These are phyloP conservation scores for Platichthys flesus DNA, from an alignment of 2,113 vertebrate species.

Conservation along the genomic window DNA sequence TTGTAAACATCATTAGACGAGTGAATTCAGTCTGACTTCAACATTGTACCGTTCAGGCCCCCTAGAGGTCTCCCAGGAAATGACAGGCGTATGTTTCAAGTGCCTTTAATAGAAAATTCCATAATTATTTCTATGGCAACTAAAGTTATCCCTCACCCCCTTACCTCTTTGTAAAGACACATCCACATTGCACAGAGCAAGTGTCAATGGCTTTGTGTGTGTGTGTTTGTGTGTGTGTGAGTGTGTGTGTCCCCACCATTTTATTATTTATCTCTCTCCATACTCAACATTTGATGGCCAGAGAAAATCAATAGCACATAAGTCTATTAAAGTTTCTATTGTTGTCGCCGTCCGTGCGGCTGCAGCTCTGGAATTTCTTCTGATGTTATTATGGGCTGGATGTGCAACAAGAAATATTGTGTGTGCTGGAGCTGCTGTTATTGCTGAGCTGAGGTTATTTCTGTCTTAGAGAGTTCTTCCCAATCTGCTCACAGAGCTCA, in stretches of 20 bases:
- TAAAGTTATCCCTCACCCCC: conserved; percentile 18
- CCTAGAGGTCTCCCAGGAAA: not conserved
- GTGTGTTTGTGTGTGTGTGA: not conserved
- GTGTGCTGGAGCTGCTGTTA: conserved; percentile 36
- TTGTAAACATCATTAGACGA: not conserved
- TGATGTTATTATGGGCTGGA: conserved; percentile 30
- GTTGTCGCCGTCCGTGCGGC: conserved; percentile 2
- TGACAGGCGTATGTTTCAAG: conserved; percentile 3
- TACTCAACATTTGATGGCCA: conserved; percentile 41
- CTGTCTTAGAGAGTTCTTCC: conserved; percentile 29
- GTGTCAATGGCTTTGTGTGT: not conserved
- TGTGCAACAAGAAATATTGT: conserved; percentile 12
- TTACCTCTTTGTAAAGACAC: not conserved
- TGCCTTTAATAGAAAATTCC: conserved; percentile 9
- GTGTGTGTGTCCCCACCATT: not conserved
- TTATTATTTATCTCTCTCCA: conserved; percentile 28
- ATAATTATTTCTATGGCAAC: conserved; percentile 63
- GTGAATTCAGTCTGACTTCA: not conserved
- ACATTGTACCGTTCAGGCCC: not conserved
- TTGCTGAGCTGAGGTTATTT: conserved; percentile 44
- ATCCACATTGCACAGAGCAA: not conserved
- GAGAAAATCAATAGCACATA: conserved; percentile 44
- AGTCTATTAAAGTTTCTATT: conserved; percentile 37
- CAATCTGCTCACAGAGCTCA: conserved; percentile 35
- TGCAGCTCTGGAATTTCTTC: conserved; percentile 26